These are phyloP conservation scores for Aleiodes sp. DNA, from an alignment of 1,140 invertebrate species.

Conservation along the genomic window DNA sequence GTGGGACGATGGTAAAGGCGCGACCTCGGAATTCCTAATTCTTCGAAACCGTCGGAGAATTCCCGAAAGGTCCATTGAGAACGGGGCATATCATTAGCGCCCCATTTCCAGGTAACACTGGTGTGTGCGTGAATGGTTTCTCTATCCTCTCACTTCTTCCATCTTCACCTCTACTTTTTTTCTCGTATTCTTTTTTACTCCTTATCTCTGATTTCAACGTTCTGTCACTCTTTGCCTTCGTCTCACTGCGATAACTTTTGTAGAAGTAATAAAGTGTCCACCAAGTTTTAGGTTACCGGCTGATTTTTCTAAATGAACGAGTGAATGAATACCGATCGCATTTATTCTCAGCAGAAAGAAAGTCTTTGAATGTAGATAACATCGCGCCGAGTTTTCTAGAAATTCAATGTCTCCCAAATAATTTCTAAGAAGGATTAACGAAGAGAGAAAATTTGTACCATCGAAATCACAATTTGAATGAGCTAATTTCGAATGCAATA, in stretches of 20 bases:
- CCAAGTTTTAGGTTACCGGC: background rate
- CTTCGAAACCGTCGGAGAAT: conserved; percentile 66
- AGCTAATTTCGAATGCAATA: no score
- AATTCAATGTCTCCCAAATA: no score
- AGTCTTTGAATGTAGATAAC: background rate
- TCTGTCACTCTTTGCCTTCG: background rate
- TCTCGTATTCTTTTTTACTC: background rate
- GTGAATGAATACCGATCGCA: conserved; percentile 1
- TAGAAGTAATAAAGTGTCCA: conserved; percentile 12
- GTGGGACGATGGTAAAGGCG: conserved; percentile 18
- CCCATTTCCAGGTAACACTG: conserved; percentile 59
- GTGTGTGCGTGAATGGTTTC: conserved; percentile 38
- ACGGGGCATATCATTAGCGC: conserved; percentile 64
- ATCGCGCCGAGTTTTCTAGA: background rate
- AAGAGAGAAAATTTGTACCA: no score
- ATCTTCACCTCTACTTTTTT: background rate
- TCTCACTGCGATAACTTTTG: conserved; percentile 11
- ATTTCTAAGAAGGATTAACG: no score
- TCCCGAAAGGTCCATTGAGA: conserved; percentile 64
- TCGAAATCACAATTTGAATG: no score
- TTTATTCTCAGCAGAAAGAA: background rate
- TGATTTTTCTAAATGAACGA: conserved; percentile 16
- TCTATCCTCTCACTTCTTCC: conserved; percentile 19
- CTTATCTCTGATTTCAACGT: conserved; percentile 5
- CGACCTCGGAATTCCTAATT: conserved; percentile 65